Percentiles rank a stretch among this genome's conserved stretches.
These are phyloP conservation scores for Drosophila diplacantha DNA, from an alignment of 2,888 invertebrate genomes.

Conservation along the genomic window DNA sequence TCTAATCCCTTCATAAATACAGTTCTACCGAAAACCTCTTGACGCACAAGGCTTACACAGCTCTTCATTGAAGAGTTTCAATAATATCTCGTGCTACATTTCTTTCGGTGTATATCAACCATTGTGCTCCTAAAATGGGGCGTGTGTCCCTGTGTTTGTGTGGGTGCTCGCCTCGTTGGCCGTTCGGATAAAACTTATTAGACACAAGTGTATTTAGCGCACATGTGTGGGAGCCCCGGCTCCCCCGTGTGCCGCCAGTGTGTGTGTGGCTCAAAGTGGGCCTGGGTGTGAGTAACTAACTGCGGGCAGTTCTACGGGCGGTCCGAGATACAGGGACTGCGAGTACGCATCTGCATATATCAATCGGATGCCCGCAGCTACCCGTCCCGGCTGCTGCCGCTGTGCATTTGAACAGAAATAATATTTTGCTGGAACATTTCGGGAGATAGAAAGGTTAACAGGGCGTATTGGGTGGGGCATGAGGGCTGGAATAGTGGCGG, in stretches of 20 bases:
- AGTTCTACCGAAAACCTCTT: not conserved
- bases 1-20: too few relatives aligned
- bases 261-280: conserved; percentile 10
- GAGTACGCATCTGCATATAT: conserved; percentile 34
- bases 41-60: too few relatives aligned
- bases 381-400: conserved; percentile 20
- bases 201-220: conserved; percentile 68
- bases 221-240: conserved; percentile 44
- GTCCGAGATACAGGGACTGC: conserved; percentile 21
- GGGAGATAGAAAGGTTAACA: conserved; percentile 5
- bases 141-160: conserved; percentile 27
- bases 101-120: conserved; percentile 5
- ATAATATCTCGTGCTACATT: too few relatives aligned
- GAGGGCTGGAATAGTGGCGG: conserved; percentile 17
- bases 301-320: conserved; percentile 42
- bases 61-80: not conserved
- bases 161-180: conserved; percentile 50
- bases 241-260: not conserved
- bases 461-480: not conserved
- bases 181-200: conserved; percentile 70
- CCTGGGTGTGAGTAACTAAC: conserved; percentile 43
- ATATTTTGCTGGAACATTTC: conserved; percentile 46
- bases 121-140: conserved; percentile 13
- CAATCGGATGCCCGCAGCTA: conserved; percentile 42
- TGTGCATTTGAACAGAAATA: conserved; percentile 54